These are phyloP conservation scores for Pristionchus exspectatus DNA, from an alignment of 2,888 invertebrate species.

Conservation along the genomic window DNA sequence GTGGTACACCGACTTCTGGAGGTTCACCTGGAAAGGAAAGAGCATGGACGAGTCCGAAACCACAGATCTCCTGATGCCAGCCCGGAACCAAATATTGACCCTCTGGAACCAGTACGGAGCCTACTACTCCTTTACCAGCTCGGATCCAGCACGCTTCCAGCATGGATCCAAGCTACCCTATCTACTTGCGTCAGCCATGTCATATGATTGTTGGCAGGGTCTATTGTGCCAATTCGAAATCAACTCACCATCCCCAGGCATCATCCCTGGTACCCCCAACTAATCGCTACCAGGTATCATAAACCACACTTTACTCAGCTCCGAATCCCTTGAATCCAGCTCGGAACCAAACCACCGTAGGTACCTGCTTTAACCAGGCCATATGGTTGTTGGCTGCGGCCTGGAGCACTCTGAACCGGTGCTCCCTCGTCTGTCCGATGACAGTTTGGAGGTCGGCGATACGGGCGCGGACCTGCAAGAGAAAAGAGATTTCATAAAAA, in stretches of 20 bases:
- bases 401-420: constrained; percentile 83
- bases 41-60: no score
- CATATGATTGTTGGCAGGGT: neutral
- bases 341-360: neutral
- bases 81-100: no score
- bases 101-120: neutral
- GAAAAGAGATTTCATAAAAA: neutral
- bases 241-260: neutral
- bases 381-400: constrained; percentile 98
- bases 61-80: neutral
- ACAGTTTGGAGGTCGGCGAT: constrained; percentile 88
- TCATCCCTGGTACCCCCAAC: constrained; percentile 1
- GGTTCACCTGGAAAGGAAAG: constrained; percentile 85
- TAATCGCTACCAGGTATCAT: no score
- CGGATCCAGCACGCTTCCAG: no score
- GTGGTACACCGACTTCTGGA: constrained; percentile 98
- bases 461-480: constrained; percentile 40
- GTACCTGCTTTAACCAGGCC: constrained; percentile 91
- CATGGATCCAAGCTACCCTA: no score
- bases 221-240: no score
- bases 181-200: neutral
- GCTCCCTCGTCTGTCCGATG: constrained; percentile 76
- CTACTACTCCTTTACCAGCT: no score
- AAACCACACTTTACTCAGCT: no score
- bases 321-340: neutral